Conservation (phyloP, 2,113 vertebrate species). For the Podarcis cretensis region DNA sequence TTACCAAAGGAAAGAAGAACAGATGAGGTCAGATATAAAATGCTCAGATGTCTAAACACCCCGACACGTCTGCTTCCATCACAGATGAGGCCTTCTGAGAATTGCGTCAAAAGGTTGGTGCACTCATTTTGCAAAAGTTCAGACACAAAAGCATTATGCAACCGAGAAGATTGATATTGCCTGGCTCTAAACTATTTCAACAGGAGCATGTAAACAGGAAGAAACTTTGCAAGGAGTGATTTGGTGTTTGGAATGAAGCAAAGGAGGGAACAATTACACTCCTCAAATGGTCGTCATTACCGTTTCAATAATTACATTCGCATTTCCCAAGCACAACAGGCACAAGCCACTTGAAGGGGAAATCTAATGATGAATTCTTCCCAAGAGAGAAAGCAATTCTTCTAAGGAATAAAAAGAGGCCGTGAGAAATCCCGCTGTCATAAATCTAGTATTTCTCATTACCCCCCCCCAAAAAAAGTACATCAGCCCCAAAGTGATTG, state of each 20-base stretch:
- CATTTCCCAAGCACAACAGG: constrained; percentile 59
- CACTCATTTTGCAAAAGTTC: constrained; percentile 18
- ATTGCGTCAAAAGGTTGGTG: constrained; percentile 6
- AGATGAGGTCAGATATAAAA: neutral
- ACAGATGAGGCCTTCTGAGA: neutral
- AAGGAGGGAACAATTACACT: constrained; percentile 57
- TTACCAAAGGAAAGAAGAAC: neutral
- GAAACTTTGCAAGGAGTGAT: constrained; percentile 37
- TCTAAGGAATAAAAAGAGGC: constrained; percentile 62
- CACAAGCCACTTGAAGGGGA: constrained; percentile 55
- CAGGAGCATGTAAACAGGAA: neutral
- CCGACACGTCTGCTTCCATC: neutral
- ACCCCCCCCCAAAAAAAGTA: constrained; percentile 22
- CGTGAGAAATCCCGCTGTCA: constrained; percentile 62
- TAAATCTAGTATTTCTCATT: constrained; percentile 70
- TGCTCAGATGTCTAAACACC: neutral
- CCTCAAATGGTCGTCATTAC: constrained; percentile 50
- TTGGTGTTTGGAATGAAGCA: constrained; percentile 47
- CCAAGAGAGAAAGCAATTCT: constrained; percentile 64
- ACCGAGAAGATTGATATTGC: neutral
- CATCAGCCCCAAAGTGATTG: constrained; percentile 56
- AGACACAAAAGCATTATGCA: neutral
- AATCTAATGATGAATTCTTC: constrained; percentile 63
- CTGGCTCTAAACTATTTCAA: neutral
- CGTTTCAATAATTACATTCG: constrained; percentile 60